Evolutionary conservation across 2,113 vertebrate genomes (phyloP), one percentile per base, ranked within the genome.

Genomic region (Ophiodon elongatus): DNA sequence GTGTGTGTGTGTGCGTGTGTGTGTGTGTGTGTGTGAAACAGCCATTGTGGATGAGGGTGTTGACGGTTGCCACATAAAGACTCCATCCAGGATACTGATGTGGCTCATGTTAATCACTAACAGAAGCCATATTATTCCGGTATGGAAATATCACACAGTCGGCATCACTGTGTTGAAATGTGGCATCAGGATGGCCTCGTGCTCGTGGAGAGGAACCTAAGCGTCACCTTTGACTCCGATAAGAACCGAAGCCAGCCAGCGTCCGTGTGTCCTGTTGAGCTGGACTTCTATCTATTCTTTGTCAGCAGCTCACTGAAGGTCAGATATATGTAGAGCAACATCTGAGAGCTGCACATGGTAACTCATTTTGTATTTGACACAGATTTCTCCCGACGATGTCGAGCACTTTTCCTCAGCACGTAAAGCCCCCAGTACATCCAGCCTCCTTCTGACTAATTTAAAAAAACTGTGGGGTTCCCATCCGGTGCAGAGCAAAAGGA

Each of bases 41-140:
- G 45, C 35, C 17, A 56, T 63, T 84, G 73, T 69, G 77, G 64
- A 89, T 54, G 14, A 73, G 65, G 37, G 39, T 63, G 76, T 19
- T 80, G 82, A 90, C 39, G 59, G 82, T 73, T 71, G 79, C 56
- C 78, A 84, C 67, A 84, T 72, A 82, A 83, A 75, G 84, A 68
- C 17, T 62, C 27, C 64, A 71, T 75, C 50, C 43, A 29, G 50
- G 73, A 79, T 33, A 31, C 25, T 52, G 31, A 57, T 57, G 47
- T 45, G 8, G 39, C 64, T 75, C 64, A 29, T 60, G 41, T 66
- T 73, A 75, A 72, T 84, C 72, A 64, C 37, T 76, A 8, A 73
- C 80, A 84, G 67, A 76, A 66, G 81, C 27, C 2, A 0, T 39
- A 73, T 76, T 83, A 85, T 82, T 65, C 27, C 7, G 1, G 39